Base-by-base conservation (phyloP, 2,113 vertebrate species). In the Epinephelus cyanopodus region DNA sequence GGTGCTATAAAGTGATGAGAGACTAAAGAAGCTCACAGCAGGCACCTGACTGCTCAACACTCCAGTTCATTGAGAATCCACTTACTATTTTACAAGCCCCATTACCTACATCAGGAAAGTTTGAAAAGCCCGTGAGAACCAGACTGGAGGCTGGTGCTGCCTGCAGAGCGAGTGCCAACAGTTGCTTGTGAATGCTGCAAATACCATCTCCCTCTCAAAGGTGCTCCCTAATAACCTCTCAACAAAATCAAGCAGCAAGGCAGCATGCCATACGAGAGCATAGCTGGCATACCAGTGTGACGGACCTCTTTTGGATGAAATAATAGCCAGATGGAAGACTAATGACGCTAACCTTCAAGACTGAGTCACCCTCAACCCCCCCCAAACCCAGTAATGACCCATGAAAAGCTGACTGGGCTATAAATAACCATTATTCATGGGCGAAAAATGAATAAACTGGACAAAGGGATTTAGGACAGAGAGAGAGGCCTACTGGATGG, bases 241-340 rank as follows among this genome's bases (percentile, higher is more conserved):
- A 25, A 76, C 72, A 80, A 70, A 82, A 85, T 42, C 64, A 83
- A 75, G 66, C 63, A 76, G 64, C 48, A 17, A 60, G 75, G 39
- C 69, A 75, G 48, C 39, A 3, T 76, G 85, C 72, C 52, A 73
- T 67, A 71, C 45, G 7, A 82, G 60, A 45, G 57, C 87, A 90
- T 92, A 87, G 70, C 77, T 85, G 83, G 65, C 82, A 93, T 92
- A 67, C 88, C 91, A 57, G 45, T 33, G 47, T 71, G 73, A 79
- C 58, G 47, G 79, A 77, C 13, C 52, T 74, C 33, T 17, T 75
- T 71, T 45, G 37, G 77, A 74, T 78, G 62, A 92, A 89, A 81
- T 84, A 89, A 88, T 73, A 79, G 79, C 71, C 63, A 66, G 69
- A 86, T 74, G 69, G 77, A 82, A 84, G 84, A 93, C 27, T 85